Evolutionary conservation across 2,888 invertebrate genomes (phyloP).

Genomic region (Druceiella hillmani): DNA sequence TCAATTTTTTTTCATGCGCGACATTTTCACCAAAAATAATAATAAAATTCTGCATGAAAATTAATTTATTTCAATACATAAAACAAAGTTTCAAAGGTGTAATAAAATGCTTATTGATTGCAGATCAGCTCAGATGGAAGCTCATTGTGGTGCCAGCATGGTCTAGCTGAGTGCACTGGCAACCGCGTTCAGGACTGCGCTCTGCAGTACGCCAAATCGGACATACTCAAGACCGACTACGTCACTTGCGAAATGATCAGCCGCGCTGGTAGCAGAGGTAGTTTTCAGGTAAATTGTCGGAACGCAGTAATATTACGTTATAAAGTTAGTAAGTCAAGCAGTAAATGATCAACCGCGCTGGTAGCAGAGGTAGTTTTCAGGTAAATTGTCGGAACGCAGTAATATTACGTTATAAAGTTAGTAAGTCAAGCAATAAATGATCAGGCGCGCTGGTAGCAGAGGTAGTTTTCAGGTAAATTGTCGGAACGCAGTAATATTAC

Average conservation of each 20-base stretch:
- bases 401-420: no score
- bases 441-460: slow-evolving; percentile 33
- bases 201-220: slow-evolving; percentile 35
- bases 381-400: slow-evolving; percentile 26
- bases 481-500: no score
- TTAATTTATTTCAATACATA: no score
- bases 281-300: slow-evolving; percentile 27
- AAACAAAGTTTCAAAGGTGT: no score
- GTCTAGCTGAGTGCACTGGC: slow-evolving; percentile 55
- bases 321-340: slow-evolving; percentile 52
- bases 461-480: slow-evolving; percentile 30
- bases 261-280: slow-evolving; percentile 33
- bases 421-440: slow-evolving; percentile 54
- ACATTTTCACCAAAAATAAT: no score
- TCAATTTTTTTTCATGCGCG: no score
- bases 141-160: slow-evolving; percentile 58
- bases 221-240: slow-evolving; percentile 37
- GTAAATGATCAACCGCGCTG: slow-evolving; percentile 44
- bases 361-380: slow-evolving; percentile 31
- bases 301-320: no score
- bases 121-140: slow-evolving; percentile 32
- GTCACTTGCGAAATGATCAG: slow-evolving; percentile 50
- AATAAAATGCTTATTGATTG: slow-evolving; percentile 1
- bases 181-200: slow-evolving; percentile 60
- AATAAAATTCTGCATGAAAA: no score